phyloP scores from a whole-genome alignment of 1,140 invertebrate species.

The Phymorhynchus buccinoides region DNA sequence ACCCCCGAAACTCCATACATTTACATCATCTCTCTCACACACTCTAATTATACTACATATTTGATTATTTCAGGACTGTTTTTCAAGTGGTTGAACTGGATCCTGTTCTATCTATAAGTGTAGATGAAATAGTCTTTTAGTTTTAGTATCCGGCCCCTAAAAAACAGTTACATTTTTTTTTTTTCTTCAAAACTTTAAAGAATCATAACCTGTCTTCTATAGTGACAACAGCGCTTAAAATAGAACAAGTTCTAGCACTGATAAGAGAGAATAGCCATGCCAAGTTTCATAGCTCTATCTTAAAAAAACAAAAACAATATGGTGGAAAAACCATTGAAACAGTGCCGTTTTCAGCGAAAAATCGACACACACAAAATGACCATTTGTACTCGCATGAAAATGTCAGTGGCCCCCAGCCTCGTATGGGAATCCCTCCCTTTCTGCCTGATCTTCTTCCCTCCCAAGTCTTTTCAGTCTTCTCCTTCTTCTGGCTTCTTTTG shows the following conservation, averaged over 20 bases:
- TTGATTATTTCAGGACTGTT: too few relatives aligned
- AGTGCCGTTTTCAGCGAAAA: not conserved
- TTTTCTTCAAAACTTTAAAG: too few relatives aligned
- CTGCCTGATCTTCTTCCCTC: not conserved
- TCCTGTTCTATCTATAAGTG: not conserved
- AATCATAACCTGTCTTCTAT: too few relatives aligned
- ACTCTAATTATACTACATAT: too few relatives aligned
- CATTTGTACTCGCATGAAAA: not conserved
- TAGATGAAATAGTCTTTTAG: not conserved
- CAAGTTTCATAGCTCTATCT: too few relatives aligned
- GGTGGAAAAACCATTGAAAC: not conserved
- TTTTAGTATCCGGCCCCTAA: not conserved
- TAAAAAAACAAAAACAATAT: conserved; percentile 3
- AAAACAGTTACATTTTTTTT: not conserved
- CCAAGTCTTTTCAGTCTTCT: not conserved
- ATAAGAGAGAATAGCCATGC: too few relatives aligned
- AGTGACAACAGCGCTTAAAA: too few relatives aligned
- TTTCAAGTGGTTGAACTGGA: too few relatives aligned
- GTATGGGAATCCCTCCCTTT: not conserved
- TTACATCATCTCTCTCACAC: too few relatives aligned
- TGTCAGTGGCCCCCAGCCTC: not conserved
- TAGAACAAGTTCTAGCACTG: too few relatives aligned
- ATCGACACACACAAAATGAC: not conserved
- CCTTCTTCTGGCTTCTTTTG: not conserved
- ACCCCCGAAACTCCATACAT: too few relatives aligned